These are phyloP conservation scores for Ctena decussata DNA, from an alignment of 2,888 invertebrate genomes.

Conservation along the genomic window DNA sequence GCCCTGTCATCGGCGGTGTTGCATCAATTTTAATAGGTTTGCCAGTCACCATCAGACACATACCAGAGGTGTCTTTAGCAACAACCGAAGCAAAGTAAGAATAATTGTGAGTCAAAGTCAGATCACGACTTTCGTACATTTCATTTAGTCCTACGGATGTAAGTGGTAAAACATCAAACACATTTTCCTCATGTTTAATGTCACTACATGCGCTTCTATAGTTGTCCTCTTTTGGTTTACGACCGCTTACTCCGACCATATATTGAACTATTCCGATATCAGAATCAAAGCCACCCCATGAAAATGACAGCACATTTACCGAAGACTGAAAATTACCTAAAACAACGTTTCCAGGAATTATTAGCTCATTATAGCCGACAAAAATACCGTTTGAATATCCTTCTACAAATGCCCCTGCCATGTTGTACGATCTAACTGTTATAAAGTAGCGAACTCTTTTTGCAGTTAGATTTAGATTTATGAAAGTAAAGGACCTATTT, in stretches of 20 bases:
- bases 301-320: conserved; percentile 50
- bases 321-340: conserved; percentile 46
- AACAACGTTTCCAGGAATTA: conserved; percentile 60
- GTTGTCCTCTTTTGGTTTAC: conserved; percentile 34
- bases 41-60: conserved; percentile 57
- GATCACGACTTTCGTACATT: conserved; percentile 30
- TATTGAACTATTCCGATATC: conserved; percentile 69
- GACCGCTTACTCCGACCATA: conserved; percentile 59
- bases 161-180: conserved; percentile 51
- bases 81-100: conserved; percentile 65
- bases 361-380: conserved; percentile 67
- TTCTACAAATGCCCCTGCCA: conserved; percentile 74
- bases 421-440: conserved; percentile 75
- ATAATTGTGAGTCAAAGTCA: conserved; percentile 54
- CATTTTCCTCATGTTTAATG: conserved; percentile 27
- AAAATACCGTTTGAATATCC: conserved; percentile 75
- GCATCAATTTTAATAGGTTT: conserved; percentile 61
- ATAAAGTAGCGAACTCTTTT: conserved; percentile 73
- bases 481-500: conserved; percentile 72
- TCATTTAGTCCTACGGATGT: conserved; percentile 59
- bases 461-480: conserved; percentile 70
- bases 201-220: conserved; percentile 47
- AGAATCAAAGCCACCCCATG: conserved; percentile 68
- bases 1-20: conserved; percentile 60
- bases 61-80: conserved; percentile 66